phyloP scores from a whole-genome alignment of 2,888 invertebrate species.

The Chrysopilus asiliformis region DNA sequence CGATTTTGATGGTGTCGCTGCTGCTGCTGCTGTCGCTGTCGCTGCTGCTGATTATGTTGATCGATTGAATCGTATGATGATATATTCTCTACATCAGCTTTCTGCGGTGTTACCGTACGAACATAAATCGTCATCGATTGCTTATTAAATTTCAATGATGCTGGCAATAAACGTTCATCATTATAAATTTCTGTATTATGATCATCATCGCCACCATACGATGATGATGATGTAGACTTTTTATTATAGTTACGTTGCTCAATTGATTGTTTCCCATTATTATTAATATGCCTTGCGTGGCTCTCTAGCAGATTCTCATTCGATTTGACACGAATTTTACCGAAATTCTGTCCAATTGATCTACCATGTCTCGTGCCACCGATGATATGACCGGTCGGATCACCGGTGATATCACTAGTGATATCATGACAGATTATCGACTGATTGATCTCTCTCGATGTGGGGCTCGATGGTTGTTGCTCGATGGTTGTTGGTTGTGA shows the following conservation, averaged over 20 bases:
- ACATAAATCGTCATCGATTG: constrained; percentile 15
- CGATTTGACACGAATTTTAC: constrained; percentile 16
- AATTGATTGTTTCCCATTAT: no score
- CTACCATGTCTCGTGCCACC: neutral
- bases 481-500: no score
- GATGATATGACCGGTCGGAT: neutral
- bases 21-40: neutral
- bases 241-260: no score
- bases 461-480: no score
- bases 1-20: neutral
- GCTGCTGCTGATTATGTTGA: neutral
- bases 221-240: no score
- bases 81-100: neutral
- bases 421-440: no score
- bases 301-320: constrained; percentile 15
- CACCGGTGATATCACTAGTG: no score
- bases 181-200: neutral
- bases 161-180: constrained; percentile 7
- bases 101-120: constrained; percentile 6
- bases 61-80: neutral
- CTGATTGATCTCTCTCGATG: no score
- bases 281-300: no score
- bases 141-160: constrained; percentile 15
- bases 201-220: no score
- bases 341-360: no score